phyloP scores from a whole-genome alignment of 2,888 invertebrate species.

The Coleophora flavipennella region DNA sequence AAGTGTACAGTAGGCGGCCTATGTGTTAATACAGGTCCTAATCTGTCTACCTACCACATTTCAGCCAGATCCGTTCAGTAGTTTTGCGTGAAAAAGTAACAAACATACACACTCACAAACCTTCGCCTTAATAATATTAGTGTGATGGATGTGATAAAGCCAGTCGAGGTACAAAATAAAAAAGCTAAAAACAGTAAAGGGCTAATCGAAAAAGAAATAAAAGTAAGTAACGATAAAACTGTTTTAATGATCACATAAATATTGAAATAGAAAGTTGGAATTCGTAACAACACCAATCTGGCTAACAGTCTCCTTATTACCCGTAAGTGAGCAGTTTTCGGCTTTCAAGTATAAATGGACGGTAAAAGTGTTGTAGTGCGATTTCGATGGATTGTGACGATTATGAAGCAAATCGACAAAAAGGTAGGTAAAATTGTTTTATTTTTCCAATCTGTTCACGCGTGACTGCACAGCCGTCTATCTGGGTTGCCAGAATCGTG shows the following conservation, averaged over 20 bases:
- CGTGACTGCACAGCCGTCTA: conserved; percentile 51
- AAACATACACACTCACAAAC: no score
- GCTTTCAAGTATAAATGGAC: conserved; percentile 45
- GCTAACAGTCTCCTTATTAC: conserved; percentile 24
- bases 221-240: neutral
- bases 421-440: conserved; percentile 32
- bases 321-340: conserved; percentile 22
- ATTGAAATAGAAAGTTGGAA: conserved; percentile 3
- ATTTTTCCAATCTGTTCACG: conserved; percentile 50
- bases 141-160: no score
- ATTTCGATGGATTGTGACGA: conserved; percentile 46
- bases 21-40: no score
- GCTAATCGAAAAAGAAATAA: no score
- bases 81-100: no score
- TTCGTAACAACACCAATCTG: conserved; percentile 17
- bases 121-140: no score
- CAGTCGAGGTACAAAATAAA: no score
- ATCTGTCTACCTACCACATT: no score
- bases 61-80: no score
- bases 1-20: no score
- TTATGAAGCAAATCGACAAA: conserved; percentile 44
- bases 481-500: conserved; percentile 12
- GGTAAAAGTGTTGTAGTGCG: conserved; percentile 38
- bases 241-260: conserved; percentile 4
- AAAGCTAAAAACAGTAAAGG: no score